Base-by-base conservation (phyloP, 1,140 invertebrate species). In the Drosophila watanabei region DNA sequence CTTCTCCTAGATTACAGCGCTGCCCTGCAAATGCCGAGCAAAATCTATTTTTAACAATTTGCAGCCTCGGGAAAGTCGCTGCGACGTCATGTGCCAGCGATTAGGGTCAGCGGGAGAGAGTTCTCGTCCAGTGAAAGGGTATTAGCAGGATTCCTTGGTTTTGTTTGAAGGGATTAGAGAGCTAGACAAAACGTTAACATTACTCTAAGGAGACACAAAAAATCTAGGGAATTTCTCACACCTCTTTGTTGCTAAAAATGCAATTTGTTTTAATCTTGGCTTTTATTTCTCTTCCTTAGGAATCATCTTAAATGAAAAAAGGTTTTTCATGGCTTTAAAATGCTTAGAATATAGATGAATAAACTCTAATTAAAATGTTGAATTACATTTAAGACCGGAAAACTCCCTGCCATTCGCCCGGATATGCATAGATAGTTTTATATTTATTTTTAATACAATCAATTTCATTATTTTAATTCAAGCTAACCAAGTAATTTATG, bases 1-100 rank as follows among this genome's bases (percentile, higher is more conserved):
- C 37, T 10, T 20, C 37, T 35, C 49, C 20, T 57, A 59, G 37
- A 60, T 39, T 39, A 32, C 56, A 24, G 43, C 11, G 18, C 20
- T 70, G 61, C 46, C 68, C 68, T 54, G 69, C 32, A 59, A 39
- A 65, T 62, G 70, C 66, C 56, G 43, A 41, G 54, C 66, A 5
- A 65, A 85, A 82, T 85, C 86, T 90, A 89, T 89, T 85, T 88
- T 89, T 85, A 89, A 89, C 68, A 69, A 81, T 58, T 81, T 89
- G 56, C 84, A 78, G 45, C 68, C 60, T 73, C 54, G 56, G 54
- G 49, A 70, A 75, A 77, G 62, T 88, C 69, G 66, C 52, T 56
- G 59, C 56, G 60, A 62, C 72, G 56, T 63, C 57, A 76, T 81
- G 79, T 71, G 79, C 60, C 52, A 52, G 45, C 63, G 76, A 76